Conservation (phyloP, 2,797 vertebrate species). For the Potorous gilbertii region DNA sequence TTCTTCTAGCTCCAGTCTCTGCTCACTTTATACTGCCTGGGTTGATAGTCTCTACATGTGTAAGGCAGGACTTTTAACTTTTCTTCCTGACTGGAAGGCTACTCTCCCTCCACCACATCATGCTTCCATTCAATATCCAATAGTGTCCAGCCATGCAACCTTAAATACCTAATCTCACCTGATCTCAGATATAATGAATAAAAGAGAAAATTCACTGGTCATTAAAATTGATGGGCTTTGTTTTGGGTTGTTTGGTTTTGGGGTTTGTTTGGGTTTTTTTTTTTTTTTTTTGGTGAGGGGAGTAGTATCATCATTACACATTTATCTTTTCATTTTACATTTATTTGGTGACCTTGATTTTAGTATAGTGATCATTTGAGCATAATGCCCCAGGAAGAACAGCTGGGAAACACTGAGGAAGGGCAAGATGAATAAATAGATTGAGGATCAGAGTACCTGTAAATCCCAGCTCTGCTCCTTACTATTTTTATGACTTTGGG, state of each 20-base stretch:
- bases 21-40: background rate
- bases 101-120: background rate
- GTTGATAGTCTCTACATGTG: background rate
- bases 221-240: background rate
- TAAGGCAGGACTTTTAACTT: background rate
- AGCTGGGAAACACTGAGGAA: background rate
- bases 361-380: background rate
- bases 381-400: background rate
- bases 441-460: background rate
- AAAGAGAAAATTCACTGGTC: background rate
- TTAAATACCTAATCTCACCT: background rate
- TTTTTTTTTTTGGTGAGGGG: accelerated
- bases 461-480: background rate
- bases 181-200: background rate
- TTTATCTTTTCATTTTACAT: background rate
- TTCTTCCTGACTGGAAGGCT: background rate
- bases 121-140: background rate
- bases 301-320: background rate
- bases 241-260: too few species aligned
- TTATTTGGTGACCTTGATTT: background rate
- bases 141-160: background rate
- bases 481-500: background rate
- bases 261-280: too few species aligned
- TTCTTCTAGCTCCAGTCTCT: background rate
- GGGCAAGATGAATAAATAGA: background rate